These are phyloP conservation scores for Bombylius discolor DNA, from an alignment of 2,888 invertebrate genomes.

Conservation along the genomic window DNA sequence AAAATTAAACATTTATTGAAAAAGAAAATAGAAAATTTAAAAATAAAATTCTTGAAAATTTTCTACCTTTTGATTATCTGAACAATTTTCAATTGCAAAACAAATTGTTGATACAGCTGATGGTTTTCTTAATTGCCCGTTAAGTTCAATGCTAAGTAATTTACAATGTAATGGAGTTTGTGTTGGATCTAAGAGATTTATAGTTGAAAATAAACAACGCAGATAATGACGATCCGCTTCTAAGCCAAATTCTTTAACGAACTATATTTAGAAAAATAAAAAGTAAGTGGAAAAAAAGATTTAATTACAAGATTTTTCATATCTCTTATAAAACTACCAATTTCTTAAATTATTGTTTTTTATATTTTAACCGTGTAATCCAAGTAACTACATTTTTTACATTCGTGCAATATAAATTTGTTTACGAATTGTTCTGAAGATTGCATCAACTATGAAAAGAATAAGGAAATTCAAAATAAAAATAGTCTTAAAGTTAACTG, in stretches of 20 bases:
- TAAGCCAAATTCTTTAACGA: constrained; percentile 82
- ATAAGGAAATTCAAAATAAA: no score
- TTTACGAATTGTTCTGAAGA: no score
- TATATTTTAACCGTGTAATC: no score
- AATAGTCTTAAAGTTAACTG: no score
- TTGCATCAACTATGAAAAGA: no score
- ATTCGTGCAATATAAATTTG: no score
- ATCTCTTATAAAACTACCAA: neutral
- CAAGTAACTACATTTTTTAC: no score
- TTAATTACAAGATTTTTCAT: neutral
- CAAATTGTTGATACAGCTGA: constrained; percentile 79
- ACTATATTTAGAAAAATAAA: constrained; percentile 39
- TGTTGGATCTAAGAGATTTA: constrained; percentile 61
- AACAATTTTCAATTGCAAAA: constrained; percentile 73
- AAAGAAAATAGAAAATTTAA: neutral
- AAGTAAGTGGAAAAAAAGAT: no score
- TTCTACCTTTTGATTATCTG: constrained; percentile 57
- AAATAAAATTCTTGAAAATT: neutral
- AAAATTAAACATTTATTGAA: neutral
- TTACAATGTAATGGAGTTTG: constrained; percentile 55
- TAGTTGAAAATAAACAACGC: constrained; percentile 83
- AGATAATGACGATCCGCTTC: constrained; percentile 95
- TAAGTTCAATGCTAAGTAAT: constrained; percentile 65
- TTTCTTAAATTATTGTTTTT: no score
- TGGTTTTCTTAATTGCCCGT: constrained; percentile 67